These are phyloP conservation scores for Miichthys miiuy DNA, from an alignment of 2,797 vertebrate genomes.

Conservation along the genomic window DNA sequence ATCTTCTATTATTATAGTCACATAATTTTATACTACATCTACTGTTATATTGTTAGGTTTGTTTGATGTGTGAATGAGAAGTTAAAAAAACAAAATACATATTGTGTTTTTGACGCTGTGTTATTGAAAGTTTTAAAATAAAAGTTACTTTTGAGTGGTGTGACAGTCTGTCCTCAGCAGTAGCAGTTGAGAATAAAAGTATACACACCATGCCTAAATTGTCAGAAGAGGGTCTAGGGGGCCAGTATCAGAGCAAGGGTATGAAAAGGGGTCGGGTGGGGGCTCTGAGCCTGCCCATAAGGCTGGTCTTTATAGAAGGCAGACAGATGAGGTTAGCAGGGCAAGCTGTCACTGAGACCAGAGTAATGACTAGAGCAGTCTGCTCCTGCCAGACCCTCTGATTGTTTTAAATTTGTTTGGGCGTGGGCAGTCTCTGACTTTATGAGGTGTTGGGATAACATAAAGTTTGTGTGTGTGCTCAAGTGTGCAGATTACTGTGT, in stretches of 20 bases:
- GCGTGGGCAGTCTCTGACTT: constrained; percentile 75
- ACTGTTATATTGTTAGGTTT: not conserved
- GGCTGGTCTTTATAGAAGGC: constrained; percentile 72
- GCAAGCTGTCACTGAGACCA: constrained; percentile 76
- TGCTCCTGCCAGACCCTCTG: constrained; percentile 71
- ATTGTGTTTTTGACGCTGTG: not conserved
- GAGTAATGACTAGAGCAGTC: constrained; percentile 77
- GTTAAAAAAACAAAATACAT: not conserved
- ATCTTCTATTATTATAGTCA: too few relatives aligned
- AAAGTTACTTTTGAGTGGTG: constrained; percentile 2
- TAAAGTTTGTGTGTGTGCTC: constrained; percentile 33
- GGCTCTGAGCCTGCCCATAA: constrained; percentile 57
- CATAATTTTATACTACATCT: not conserved
- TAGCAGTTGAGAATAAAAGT: constrained; percentile 10
- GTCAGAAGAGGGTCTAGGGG: constrained; percentile 37
- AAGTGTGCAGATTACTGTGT: not conserved
- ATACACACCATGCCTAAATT: constrained; percentile 33
- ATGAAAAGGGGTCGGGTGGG: constrained; percentile 40
- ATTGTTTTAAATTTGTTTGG: constrained; percentile 83
- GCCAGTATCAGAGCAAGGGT: constrained; percentile 44
- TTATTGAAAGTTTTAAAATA: not conserved
- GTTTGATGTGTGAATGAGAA: not conserved
- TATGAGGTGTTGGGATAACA: constrained; percentile 81
- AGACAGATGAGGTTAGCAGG: constrained; percentile 83
- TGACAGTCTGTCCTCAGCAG: not conserved